Base-by-base conservation (phyloP, 2,888 invertebrate genomes). In the Caenorhabditis becei region DNA sequence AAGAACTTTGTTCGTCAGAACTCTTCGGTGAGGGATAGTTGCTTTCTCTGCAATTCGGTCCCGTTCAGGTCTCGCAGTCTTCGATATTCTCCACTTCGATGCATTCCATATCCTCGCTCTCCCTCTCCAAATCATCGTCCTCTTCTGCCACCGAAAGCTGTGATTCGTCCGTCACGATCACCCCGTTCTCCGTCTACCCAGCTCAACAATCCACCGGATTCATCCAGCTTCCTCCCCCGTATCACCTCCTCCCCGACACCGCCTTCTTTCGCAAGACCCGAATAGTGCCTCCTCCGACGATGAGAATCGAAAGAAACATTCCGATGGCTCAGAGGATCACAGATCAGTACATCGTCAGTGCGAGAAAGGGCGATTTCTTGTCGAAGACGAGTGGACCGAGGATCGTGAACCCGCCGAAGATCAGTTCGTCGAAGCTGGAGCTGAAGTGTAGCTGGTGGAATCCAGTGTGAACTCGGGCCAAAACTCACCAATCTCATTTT, bases 161-260 rank as follows among this genome's bases (percentile, higher is more conserved):
- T 26, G 72, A 74, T 24, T 74, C 72, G 10, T 54, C 58, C 11
- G 65, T 23, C 1, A 74, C 72, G 23, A 58, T 74, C 58, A 65
- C 65, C 32, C 72, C 72, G 7, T 65, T 74, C 26, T 58, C 72
- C 2, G 28, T 65, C 16, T 74, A 74, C 44, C 72, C 72, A 4
- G 72, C 65, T n/a, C 72, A 65, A 51, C 14, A 49, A 18, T 26
- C 56, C n/a, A 23, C 63, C 10, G 81, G 77, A 4, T 77, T 65
- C 63, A 62, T 66, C n/a, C 58, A 47, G 24, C 77, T 83, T 7
- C 69, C 85, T 11, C 83, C 83, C 23, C 83, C 85, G 8, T 85
- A 83, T 53, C 79, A 85, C 47, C 63, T 70, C 49, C 77, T 85
- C 18, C 85, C 85, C 56, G 70, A 85, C 66, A 85, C 85, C n/a